Base-by-base conservation (phyloP, 2,888 invertebrate species). In the Monopis laevigella region DNA sequence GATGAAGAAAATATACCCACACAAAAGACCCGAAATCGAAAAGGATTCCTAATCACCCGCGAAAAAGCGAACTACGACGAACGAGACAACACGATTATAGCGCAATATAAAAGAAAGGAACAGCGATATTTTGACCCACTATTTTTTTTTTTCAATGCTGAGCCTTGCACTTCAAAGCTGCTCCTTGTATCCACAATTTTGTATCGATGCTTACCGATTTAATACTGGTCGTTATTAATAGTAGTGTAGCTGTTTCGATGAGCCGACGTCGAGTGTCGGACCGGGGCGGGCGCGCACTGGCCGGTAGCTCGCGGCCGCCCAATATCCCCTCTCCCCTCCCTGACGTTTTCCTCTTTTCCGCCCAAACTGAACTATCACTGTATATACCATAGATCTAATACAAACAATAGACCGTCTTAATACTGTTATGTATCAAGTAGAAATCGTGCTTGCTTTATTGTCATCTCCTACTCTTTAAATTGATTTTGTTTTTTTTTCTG, bases 191-290 rank as follows among this genome's bases (percentile, higher is more conserved):
- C n/a, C n/a, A n/a, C n/a, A n/a, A n/a, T n/a, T n/a, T n/a, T n/a
- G n/a, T n/a, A n/a, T n/a, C 34, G 56, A 58, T 54, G 67, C 77
- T 80, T 80, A 80, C 80, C 78, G 77, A 64, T 73, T 62, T 58
- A 59, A 68, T 67, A 70, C 61, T 69, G 69, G 69, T 75, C 74
- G 77, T 66, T 63, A 59, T 64, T 64, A 64, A 65, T 62, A 65
- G 55, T 53, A 56, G 63, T 61, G 59, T 74, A 75, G 67, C 75
- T 62, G 65, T 66, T 62, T 73, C 67, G 72, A 78, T 74, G 78
- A 80, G 78, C 80, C 78, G 80, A 80, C 80, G 80, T 80, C 72
- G 80, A 80, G 78, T 80, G 78, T 78, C 74, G 78, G 75, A 74
- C 72, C 75, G 50, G 75, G 73, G 63, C 66, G 67, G 78, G 72